A percentile compares a stretch with the other conserved stretches of the same genome.
phyloP scores from a whole-genome alignment of 2,113 vertebrate genomes.

The Litocranius walleri region DNA sequence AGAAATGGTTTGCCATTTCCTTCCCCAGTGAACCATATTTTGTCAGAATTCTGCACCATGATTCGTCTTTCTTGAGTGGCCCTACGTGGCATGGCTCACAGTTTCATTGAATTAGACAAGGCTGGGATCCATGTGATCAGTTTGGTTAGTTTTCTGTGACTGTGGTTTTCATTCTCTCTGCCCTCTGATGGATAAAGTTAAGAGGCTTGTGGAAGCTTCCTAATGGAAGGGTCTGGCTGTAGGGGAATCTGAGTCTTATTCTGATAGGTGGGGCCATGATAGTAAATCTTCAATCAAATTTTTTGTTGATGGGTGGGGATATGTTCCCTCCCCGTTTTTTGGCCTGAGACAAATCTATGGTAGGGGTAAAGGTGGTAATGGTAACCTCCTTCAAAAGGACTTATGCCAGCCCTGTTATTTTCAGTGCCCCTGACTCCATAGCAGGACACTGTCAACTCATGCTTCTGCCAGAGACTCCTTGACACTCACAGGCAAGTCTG shows the following conservation, averaged over 20 bases:
- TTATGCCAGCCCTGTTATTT: not conserved
- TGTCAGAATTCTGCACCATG: not conserved
- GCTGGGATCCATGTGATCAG: not conserved
- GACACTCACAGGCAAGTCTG: not conserved
- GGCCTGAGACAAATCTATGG: not conserved
- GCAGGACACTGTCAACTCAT: not conserved
- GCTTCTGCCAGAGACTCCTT: not conserved
- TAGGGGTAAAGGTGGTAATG: not conserved
- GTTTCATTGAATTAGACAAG: not conserved
- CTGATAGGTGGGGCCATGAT: not conserved
- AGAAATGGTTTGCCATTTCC: not conserved
- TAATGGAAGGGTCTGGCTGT: not conserved
- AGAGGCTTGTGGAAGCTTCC: not conserved
- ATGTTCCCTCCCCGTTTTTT: not conserved
- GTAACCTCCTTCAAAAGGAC: not conserved
- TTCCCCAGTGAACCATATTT: not conserved
- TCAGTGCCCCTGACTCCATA: no score
- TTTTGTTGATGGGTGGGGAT: not conserved
- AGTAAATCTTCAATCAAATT: not conserved
- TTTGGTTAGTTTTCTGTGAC: not conserved
- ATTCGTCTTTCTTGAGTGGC: rapidly evolving
- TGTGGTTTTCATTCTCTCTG: not conserved
- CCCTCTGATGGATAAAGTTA: not conserved
- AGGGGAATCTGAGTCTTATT: not conserved
- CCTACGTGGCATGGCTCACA: not conserved